phyloP scores from a whole-genome alignment of 2,888 invertebrate species.

The Axea sp. region DNA sequence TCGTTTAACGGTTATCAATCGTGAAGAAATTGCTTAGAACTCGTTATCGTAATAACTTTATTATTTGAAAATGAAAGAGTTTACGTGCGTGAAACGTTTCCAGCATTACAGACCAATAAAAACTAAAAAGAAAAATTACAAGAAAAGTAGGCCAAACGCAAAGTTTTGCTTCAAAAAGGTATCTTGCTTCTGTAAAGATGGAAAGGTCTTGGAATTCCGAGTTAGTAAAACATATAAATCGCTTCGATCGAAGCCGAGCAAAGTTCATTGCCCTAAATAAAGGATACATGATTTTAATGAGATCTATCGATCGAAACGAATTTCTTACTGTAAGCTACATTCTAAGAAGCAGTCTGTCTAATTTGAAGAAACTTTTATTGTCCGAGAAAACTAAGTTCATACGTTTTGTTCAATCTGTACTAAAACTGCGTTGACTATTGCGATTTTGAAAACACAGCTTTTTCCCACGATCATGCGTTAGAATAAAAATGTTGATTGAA shows the following conservation, averaged over 20 bases:
- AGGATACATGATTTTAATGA: constrained; percentile 19
- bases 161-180: too few species aligned
- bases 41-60: constrained; percentile 9
- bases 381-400: neutral
- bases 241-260: constrained; percentile 44
- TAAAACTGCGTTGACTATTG: too few species aligned
- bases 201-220: constrained; percentile 47
- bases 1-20: constrained; percentile 22
- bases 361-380: constrained; percentile 2
- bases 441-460: too few species aligned
- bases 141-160: too few species aligned
- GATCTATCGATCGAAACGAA: constrained; percentile 39
- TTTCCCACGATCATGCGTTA: too few species aligned
- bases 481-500: too few species aligned
- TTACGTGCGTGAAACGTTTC: constrained; percentile 49
- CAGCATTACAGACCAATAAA: constrained; percentile 38
- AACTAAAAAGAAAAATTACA: too few species aligned
- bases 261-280: constrained; percentile 32
- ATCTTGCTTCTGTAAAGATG: constrained; percentile 48
- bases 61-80: constrained; percentile 52
- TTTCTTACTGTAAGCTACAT: too few species aligned
- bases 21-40: constrained; percentile 6
- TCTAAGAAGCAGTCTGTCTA: too few species aligned
- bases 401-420: constrained; percentile 27
- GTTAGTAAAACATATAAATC: constrained; percentile 58